Base-by-base conservation (phyloP, 2,113 vertebrate genomes). In the Centropristis striata region DNA sequence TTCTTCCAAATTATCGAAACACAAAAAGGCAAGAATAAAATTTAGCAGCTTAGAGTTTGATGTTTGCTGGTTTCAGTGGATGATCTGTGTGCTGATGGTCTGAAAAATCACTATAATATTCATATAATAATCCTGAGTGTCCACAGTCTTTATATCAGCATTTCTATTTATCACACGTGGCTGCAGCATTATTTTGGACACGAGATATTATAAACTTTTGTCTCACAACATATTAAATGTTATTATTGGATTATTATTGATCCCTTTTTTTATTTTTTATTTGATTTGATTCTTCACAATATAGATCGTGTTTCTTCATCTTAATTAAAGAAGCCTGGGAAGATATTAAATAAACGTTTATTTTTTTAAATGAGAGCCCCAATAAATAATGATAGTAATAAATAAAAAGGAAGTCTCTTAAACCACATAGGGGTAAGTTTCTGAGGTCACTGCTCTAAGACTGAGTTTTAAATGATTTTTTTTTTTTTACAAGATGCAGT, bases 231-330 rank as follows among this genome's bases (percentile, higher is more conserved):
- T 60, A 37, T 67, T 77, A 15, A 0, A 65, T 41, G 15, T n/a
- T 42, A 16, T 84, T 28, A 81, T 53, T 10, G 3, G 28, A 76
- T 79, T 83, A 73, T 81, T 67, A 80, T 49, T 41, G 80, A 84
- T 87, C 20, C n/a, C n/a, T n/a, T 46, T 1, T 28, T 32, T 42
- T 57, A 66, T 18, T 50, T 46, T 53, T 61, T 21, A 83, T 72
- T 73, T 16, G 59, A 81, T 71, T 74, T 78, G 9, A 39, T 39
- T 13, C 16, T 50, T 76, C 25, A 37, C 61, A 0, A 15, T 65
- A 84, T 83, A 53, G 51, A 82, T 72, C 21, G 15, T 15, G 32
- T 55, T 80, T 78, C 23, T 75, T 60, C 74, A 65, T 63, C 50
- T 21, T 20, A 42, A 46, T 71, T 36, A 64, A 37, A 32, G 37